phyloP scores from a whole-genome alignment of 2,888 invertebrate genomes.

The Epistrophella euchroma region DNA sequence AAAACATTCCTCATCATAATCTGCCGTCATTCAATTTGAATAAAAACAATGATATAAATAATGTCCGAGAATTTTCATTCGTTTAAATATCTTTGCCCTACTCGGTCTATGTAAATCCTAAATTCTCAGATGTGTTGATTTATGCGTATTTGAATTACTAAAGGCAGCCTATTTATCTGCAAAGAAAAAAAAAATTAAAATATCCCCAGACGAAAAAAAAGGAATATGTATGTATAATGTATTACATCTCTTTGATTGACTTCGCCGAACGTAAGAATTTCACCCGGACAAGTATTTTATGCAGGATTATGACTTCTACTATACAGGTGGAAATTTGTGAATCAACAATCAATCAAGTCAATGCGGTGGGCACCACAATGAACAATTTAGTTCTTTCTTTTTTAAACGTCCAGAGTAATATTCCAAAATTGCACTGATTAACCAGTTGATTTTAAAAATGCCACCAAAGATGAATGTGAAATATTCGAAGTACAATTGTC shows the following conservation, averaged over 20 bases:
- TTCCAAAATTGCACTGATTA: background rate
- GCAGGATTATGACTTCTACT: constrained; percentile 82
- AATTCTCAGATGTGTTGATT: constrained; percentile 73
- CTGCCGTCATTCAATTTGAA: constrained; percentile 77
- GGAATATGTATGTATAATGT: no score
- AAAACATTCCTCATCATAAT: constrained; percentile 46
- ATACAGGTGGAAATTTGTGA: constrained; percentile 81
- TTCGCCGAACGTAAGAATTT: constrained; percentile 76
- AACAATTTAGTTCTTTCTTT: constrained; percentile 60
- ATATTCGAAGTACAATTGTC: constrained; percentile 80
- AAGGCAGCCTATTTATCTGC: constrained; percentile 67
- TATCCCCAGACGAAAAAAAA: constrained; percentile 72
- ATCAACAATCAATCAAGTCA: constrained; percentile 57
- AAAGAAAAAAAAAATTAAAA: constrained; percentile 75
- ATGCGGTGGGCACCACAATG: constrained; percentile 77
- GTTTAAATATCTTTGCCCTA: constrained; percentile 71
- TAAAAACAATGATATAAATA: constrained; percentile 44
- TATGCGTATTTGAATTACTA: constrained; percentile 71
- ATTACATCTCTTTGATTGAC: constrained; percentile 71
- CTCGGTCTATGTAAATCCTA: constrained; percentile 75
- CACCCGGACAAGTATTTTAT: constrained; percentile 80
- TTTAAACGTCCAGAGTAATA: background rate
- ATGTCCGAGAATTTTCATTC: constrained; percentile 65
- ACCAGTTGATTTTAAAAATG: constrained; percentile 8
- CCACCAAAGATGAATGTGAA: constrained; percentile 73